These are phyloP conservation scores for Lissonota sp. DNA, from an alignment of 2,888 invertebrate species.

Conservation along the genomic window DNA sequence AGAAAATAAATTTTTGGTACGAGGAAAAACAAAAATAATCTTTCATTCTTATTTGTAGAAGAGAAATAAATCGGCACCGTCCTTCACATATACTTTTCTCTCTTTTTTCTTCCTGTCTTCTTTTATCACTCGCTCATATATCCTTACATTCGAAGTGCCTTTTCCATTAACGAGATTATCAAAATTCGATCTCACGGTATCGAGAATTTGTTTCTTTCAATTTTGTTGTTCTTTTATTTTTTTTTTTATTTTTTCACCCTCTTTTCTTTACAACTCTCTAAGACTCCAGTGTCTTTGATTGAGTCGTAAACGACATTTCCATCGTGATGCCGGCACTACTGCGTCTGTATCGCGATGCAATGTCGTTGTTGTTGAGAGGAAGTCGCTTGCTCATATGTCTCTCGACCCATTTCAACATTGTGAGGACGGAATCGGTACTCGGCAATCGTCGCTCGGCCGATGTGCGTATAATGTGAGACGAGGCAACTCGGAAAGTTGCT, in stretches of 20 bases:
- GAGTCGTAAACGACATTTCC: conserved; percentile 89
- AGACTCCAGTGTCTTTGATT: conserved; percentile 70
- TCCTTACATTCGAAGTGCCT: not conserved
- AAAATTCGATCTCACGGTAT: not conserved
- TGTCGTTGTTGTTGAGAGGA: conserved; percentile 85
- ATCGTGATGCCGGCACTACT: conserved; percentile 90
- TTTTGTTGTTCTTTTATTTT: not conserved
- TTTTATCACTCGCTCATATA: not conserved
- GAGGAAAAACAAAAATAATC: conserved; percentile 15
- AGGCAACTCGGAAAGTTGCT: conserved; percentile 94
- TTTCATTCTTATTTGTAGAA: conserved; percentile 1
- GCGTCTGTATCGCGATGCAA: conserved; percentile 79
- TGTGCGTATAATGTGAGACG: conserved; percentile 93
- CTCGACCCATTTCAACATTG: conserved; percentile 96
- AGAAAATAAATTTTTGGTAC: not conserved
- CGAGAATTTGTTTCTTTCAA: not conserved
- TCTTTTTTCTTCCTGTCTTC: not conserved
- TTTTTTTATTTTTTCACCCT: not conserved
- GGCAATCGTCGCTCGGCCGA: conserved; percentile 94
- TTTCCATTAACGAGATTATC: too few species aligned
- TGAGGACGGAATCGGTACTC: conserved; percentile 94
- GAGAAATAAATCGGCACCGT: not conserved
- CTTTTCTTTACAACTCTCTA: conserved; percentile 55
- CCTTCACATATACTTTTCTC: not conserved
- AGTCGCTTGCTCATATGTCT: conserved; percentile 92